Conservation (phyloP, 1,140 invertebrate genomes). For the honey bee (Apis mellifera) region DNA sequence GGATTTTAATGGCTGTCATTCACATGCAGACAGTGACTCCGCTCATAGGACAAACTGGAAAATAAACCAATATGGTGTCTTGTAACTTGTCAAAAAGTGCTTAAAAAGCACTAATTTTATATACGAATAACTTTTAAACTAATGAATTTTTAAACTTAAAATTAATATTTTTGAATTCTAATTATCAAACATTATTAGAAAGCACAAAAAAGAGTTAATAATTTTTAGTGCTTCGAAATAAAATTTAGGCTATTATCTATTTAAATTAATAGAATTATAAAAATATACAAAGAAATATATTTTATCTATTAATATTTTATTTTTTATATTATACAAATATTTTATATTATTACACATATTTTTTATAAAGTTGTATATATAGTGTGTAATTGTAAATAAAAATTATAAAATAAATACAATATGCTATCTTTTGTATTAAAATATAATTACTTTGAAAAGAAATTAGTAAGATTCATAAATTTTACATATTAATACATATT, state of each 20-base stretch:
- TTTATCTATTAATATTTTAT: neutral
- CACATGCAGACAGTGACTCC: no score
- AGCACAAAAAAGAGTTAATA: no score
- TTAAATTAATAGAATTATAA: neutral
- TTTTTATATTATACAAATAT: neutral
- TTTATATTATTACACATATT: neutral
- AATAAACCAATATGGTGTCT: no score
- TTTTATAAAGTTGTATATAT: neutral
- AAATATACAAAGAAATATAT: neutral
- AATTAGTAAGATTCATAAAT: constrained; percentile 15
- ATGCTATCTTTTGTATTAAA: constrained; percentile 17
- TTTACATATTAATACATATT: no score
- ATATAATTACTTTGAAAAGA: neutral
- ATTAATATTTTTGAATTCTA: no score
- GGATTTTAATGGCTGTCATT: no score
- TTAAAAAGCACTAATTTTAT: no score
- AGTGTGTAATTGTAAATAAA: neutral
- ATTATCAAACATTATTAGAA: no score
- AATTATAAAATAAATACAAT: neutral
- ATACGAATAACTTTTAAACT: no score
- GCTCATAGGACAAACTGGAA: no score
- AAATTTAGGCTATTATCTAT: neutral
- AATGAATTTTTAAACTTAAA: no score
- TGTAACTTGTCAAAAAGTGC: no score
- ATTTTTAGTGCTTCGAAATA: neutral